phyloP scores from a whole-genome alignment of 1,140 invertebrate species.

The Teleopsis dalmanni region DNA sequence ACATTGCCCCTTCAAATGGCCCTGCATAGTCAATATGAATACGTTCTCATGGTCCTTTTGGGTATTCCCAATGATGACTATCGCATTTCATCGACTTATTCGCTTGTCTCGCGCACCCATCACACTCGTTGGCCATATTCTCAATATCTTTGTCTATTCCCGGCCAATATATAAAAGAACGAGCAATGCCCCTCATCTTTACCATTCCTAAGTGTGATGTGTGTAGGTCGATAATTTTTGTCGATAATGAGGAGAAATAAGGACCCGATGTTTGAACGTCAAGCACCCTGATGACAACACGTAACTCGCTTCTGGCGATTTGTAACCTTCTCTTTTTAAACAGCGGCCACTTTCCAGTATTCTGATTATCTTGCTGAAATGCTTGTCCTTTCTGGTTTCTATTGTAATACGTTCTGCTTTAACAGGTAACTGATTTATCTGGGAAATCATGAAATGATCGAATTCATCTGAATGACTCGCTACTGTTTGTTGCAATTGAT shows the following conservation, averaged over 20 bases:
- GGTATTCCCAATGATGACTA: constrained; percentile 2
- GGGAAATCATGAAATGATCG: background rate
- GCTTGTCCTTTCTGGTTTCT: background rate
- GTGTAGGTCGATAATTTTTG: background rate
- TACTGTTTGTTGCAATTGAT: background rate
- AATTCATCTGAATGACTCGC: too few relatives aligned
- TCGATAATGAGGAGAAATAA: background rate
- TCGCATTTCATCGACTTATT: background rate
- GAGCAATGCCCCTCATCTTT: background rate
- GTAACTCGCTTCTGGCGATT: constrained; percentile 1
- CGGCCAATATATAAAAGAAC: constrained; percentile 1
- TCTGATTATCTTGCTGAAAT: background rate
- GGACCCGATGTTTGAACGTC: background rate
- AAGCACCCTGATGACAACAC: background rate
- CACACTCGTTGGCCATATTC: background rate
- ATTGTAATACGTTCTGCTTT: background rate
- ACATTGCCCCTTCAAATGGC: background rate
- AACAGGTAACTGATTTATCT: constrained; percentile 2
- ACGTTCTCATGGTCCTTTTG: background rate
- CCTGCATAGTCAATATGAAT: constrained; percentile 3
- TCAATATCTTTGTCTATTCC: background rate
- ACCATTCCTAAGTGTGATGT: background rate
- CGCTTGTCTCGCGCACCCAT: background rate
- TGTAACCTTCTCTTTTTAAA: background rate
- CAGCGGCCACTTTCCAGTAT: background rate